Percentiles rank a stretch among this genome's conserved stretches.
Conservation (phyloP, 2,888 invertebrate species). For the Melanostoma mellinum region DNA sequence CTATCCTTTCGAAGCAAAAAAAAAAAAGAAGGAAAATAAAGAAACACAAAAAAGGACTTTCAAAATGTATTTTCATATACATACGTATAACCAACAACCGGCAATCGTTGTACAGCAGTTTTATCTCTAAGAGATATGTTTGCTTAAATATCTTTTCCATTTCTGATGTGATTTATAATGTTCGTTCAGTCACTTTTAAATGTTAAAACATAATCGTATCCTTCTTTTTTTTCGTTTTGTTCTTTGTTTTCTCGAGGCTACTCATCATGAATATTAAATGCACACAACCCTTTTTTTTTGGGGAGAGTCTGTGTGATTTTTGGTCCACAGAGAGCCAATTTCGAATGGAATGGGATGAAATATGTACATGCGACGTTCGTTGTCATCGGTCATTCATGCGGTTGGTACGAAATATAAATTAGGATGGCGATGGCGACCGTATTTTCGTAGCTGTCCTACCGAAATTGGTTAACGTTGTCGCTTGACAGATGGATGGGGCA, state of each 20-base stretch:
- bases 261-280: constrained; percentile 33
- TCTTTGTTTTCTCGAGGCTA: constrained; percentile 12
- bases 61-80: no score
- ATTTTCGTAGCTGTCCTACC: no score
- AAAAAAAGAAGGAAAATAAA: no score
- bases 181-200: constrained; percentile 5
- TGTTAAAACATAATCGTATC: constrained; percentile 13
- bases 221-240: background rate
- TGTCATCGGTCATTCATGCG: background rate
- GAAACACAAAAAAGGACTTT: no score
- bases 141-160: constrained; percentile 12
- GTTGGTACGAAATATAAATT: constrained; percentile 14
- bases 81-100: background rate
- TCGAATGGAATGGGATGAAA: background rate
- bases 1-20: background rate
- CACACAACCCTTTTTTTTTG: constrained; percentile 13
- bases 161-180: constrained; percentile 34
- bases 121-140: background rate
- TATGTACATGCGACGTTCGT: background rate
- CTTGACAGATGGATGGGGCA: no score
- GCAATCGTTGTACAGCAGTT: background rate
- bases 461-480: no score
- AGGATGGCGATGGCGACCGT: background rate
- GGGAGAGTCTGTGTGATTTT: constrained; percentile 16
- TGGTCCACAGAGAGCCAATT: background rate